phyloP scores from a whole-genome alignment of 1,140 invertebrate species.

The Meteorus sp. region DNA sequence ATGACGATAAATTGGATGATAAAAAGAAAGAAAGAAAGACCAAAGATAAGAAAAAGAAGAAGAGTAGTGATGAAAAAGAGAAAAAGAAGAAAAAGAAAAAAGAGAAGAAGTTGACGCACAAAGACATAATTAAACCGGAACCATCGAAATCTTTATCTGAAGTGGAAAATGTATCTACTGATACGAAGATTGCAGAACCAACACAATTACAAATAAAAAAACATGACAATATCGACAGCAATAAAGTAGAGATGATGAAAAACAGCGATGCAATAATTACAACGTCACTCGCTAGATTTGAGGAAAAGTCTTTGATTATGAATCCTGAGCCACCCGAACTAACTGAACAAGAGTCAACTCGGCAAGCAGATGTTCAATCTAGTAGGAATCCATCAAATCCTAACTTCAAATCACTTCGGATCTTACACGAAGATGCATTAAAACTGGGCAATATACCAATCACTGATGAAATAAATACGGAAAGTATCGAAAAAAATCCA shows the following conservation, averaged over 20 bases:
- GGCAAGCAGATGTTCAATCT: constrained; percentile 40
- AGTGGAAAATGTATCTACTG: too few relatives aligned
- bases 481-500: constrained; percentile 47
- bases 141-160: constrained; percentile 29
- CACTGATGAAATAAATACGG: constrained; percentile 51
- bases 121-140: constrained; percentile 55
- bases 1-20: constrained; percentile 51
- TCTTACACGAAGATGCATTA: too few relatives aligned
- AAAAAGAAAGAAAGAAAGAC: constrained; percentile 61
- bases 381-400: constrained; percentile 53
- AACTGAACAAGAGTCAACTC: constrained; percentile 20
- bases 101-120: constrained; percentile 53
- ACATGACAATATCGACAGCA: constrained; percentile 28
- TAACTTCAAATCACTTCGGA: constrained; percentile 53
- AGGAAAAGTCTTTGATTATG: constrained; percentile 51
- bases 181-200: constrained; percentile 23
- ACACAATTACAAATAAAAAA: constrained; percentile 24
- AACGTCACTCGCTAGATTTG: constrained; percentile 35
- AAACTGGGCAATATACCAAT: too few relatives aligned
- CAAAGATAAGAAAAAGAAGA: constrained; percentile 61
- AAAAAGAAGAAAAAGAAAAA: constrained; percentile 60
- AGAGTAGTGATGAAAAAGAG: constrained; percentile 56
- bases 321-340: constrained; percentile 54
- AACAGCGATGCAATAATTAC: constrained; percentile 7
- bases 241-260: constrained; percentile 2